These are phyloP conservation scores for Chlorodrepanis virens DNA, from an alignment of 2,113 vertebrate species.

Conservation along the genomic window DNA sequence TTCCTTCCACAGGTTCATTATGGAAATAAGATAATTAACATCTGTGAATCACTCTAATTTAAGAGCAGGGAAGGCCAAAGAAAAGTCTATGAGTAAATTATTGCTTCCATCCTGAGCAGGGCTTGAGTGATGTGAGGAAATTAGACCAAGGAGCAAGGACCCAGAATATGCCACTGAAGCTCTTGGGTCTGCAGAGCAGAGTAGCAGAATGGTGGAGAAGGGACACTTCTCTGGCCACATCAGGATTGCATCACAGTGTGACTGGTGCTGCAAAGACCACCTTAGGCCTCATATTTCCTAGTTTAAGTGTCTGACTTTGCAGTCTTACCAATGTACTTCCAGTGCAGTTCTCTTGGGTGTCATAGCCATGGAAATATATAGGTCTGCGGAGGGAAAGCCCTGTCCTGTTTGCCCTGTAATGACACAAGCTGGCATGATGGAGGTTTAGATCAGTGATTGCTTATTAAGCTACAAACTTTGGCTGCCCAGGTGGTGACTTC, in stretches of 20 bases:
- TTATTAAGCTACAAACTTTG: constrained; percentile 9
- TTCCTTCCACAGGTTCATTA: constrained; percentile 21
- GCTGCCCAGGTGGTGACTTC: neutral
- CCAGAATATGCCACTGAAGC: neutral
- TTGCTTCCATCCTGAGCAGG: neutral
- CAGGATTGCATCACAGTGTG: neutral
- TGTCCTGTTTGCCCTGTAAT: neutral
- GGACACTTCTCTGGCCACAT: neutral
- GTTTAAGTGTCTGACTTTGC: neutral
- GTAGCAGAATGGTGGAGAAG: neutral
- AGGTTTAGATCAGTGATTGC: neutral
- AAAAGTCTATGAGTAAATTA: constrained; percentile 16
- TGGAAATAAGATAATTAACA: constrained; percentile 57
- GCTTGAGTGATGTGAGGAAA: neutral
- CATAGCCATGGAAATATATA: neutral
- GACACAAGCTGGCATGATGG: neutral
- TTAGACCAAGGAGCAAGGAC: neutral
- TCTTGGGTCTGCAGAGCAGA: neutral
- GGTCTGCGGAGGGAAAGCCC: neutral
- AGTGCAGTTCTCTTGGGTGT: neutral
- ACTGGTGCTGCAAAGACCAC: neutral
- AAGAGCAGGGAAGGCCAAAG: constrained; percentile 36
- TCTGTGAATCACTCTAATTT: constrained; percentile 8
- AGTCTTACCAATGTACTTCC: neutral
- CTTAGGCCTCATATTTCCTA: constrained; percentile 2